Conservation (phyloP, 2,888 invertebrate species). For the Rutpela maculata region DNA sequence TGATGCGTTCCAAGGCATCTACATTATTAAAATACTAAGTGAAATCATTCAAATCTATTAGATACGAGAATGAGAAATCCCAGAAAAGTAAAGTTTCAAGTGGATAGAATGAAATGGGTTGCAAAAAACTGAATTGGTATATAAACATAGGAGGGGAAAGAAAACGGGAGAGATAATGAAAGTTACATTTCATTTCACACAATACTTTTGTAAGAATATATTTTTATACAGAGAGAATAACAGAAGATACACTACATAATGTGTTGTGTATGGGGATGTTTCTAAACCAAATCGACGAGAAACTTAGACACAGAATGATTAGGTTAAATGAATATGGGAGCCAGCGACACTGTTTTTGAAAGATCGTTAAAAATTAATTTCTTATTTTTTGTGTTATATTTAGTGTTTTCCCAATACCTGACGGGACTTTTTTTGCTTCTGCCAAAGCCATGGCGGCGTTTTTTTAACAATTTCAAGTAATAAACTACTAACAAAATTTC, state of each 20-base stretch:
- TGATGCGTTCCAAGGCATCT: not conserved
- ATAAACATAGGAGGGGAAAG: not conserved
- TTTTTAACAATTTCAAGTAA: no score
- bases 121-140: not conserved
- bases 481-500: no score
- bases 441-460: no score
- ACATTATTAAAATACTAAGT: not conserved
- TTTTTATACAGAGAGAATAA: not conserved
- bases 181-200: slow-evolving; percentile 7
- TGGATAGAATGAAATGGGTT: not conserved
- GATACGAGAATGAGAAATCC: not conserved
- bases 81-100: slow-evolving; percentile 3
- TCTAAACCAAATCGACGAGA: no score
- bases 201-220: not conserved
- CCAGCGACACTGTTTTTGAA: no score
- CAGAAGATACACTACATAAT: not conserved
- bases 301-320: no score
- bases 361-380: no score
- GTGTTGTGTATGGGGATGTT: no score
- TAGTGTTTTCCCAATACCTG: no score
- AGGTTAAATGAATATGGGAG: no score
- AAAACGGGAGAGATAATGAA: slow-evolving; percentile 2
- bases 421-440: no score
- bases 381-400: no score
- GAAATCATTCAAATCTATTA: not conserved